A percentile compares a stretch with the other conserved stretches of the same genome.
Conservation (phyloP, 2,113 vertebrate species). For the Oriolus oriolus region DNA sequence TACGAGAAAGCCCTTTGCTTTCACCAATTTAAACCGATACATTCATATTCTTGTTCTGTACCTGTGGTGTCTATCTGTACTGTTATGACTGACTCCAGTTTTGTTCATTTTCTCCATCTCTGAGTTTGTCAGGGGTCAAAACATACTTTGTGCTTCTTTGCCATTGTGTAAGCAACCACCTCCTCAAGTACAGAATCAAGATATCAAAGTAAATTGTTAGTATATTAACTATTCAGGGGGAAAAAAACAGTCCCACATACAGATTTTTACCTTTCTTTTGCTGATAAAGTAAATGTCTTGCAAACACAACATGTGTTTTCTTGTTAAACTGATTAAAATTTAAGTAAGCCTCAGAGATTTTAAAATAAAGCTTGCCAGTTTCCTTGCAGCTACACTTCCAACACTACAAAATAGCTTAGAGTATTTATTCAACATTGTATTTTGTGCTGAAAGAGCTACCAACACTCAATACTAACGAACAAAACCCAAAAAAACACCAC, state of each 20-base stretch:
- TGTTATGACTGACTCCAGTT: not conserved
- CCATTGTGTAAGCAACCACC: not conserved
- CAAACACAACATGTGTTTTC: not conserved
- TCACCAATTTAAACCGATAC: not conserved
- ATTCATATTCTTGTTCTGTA: not conserved
- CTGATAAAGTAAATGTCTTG: not conserved
- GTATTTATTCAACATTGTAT: not conserved
- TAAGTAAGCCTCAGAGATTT: not conserved
- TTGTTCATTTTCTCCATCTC: not conserved
- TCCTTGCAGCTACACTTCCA: not conserved
- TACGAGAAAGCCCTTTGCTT: not conserved
- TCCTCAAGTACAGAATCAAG: not conserved
- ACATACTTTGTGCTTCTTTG: not conserved
- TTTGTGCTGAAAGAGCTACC: not conserved
- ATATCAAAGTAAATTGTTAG: not conserved
- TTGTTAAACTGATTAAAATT: not conserved
- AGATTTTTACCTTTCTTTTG: not conserved
- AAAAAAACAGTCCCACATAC: no score
- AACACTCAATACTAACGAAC: not conserved
- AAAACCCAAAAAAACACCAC: accelerated
- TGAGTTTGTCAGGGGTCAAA: not conserved
- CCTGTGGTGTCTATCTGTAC: not conserved
- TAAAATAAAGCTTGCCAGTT: not conserved
- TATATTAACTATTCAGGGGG: not conserved
- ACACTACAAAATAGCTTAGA: not conserved